Percentiles rank a stretch among this genome's conserved stretches.
Conservation (phyloP, 30 jellyfish, hydroid and myxozoan species). For the Turritopsis rubra region DNA sequence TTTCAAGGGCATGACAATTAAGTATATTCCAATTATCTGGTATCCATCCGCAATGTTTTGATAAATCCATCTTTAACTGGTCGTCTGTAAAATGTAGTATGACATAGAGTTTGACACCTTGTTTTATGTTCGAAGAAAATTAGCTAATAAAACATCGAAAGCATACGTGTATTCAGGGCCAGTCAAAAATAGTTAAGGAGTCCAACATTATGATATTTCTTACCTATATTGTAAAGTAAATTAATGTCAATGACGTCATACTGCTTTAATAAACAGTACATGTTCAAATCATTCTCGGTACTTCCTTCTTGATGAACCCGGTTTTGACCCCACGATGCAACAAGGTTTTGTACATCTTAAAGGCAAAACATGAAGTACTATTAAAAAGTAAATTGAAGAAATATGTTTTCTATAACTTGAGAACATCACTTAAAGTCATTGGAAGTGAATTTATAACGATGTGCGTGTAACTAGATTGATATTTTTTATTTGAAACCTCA, state of each 20-base stretch:
- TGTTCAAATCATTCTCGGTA: background rate
- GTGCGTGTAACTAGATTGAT: too few species aligned
- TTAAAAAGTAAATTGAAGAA: background rate
- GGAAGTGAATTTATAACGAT: too few species aligned
- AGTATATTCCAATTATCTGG: background rate
- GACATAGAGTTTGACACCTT: too few species aligned
- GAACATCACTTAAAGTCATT: background rate
- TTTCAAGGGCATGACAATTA: background rate
- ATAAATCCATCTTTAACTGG: background rate
- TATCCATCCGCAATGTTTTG: slow-evolving; percentile 8
- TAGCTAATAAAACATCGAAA: background rate
- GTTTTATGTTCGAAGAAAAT: too few species aligned
- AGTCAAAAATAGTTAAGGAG: background rate
- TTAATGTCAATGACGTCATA: background rate
- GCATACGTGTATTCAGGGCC: background rate
- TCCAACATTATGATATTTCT: background rate
- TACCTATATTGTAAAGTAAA: background rate
- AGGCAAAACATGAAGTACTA: background rate
- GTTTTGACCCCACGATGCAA: background rate
- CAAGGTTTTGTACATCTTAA: background rate
- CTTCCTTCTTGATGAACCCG: background rate
- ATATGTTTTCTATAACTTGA: background rate
- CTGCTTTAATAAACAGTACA: background rate
- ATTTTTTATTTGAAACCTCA: too few species aligned
- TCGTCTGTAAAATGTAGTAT: background rate